A percentile compares a stretch with the other conserved stretches of the same genome.
Conservation (phyloP, 2,797 vertebrate species). For the Cheirogaleus major region DNA sequence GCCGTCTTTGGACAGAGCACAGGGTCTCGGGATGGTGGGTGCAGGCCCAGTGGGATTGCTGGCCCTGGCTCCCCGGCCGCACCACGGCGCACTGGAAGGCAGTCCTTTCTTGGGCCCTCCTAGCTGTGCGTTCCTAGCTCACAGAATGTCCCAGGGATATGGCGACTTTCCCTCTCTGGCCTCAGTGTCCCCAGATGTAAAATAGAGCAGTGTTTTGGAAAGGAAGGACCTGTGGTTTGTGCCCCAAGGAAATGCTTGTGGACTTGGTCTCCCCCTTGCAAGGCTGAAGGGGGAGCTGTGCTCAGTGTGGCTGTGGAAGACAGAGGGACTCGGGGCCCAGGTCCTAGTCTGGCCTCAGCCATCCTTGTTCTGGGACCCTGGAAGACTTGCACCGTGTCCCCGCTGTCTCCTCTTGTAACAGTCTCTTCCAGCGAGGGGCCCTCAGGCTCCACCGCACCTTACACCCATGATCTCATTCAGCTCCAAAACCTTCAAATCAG, state of each 20-base stretch:
- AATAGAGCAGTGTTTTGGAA: not conserved
- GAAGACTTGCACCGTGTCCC: not conserved
- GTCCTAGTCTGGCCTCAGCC: no score
- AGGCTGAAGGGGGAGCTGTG: not conserved
- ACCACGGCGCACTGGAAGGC: not conserved
- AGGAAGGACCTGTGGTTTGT: not conserved
- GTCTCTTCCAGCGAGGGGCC: not conserved
- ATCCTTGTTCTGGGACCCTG: not conserved
- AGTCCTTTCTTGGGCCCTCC: not conserved
- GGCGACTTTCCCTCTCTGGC: not conserved
- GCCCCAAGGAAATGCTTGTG: not conserved
- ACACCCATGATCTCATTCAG: not conserved
- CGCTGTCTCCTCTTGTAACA: not conserved
- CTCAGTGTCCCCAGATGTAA: not conserved
- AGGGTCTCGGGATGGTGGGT: not conserved
- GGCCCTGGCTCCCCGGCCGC: not conserved
- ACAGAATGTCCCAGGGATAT: not conserved
- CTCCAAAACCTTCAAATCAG: not conserved
- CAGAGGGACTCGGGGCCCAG: not conserved
- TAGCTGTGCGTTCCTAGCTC: not conserved
- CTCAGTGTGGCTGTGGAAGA: fast-evolving
- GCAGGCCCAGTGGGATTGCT: not conserved
- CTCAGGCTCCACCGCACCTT: not conserved
- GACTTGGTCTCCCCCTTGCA: not conserved
- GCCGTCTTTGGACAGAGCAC: not conserved